Conservation (phyloP, 2,888 invertebrate genomes). For the Amphipoea lucens region DNA sequence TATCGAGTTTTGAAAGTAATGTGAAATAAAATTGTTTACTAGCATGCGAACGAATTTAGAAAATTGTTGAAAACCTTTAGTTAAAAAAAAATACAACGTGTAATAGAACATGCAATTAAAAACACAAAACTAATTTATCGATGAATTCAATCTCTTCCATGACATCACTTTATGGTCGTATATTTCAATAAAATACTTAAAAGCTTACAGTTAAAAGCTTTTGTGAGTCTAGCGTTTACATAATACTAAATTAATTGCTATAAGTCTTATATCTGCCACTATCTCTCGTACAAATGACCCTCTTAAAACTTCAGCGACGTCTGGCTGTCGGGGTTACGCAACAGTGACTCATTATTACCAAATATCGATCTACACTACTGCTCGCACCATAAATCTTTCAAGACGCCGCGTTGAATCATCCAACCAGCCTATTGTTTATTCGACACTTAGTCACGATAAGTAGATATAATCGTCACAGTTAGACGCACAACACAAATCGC, state of each 20-base stretch:
- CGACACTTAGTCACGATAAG: conserved; percentile 74
- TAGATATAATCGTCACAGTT: conserved; percentile 55
- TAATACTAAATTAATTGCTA: conserved; percentile 73
- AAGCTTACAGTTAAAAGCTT: conserved; percentile 36
- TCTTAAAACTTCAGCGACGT: conserved; percentile 71
- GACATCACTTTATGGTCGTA: conserved; percentile 21
- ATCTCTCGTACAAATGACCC: conserved; percentile 68
- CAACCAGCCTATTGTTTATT: conserved; percentile 73
- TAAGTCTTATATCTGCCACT: conserved; percentile 69
- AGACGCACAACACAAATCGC: conserved; percentile 64
- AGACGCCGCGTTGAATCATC: conserved; percentile 76
- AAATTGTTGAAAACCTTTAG: conserved; percentile 25
- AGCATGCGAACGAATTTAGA: conserved; percentile 40
- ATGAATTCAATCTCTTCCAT: conserved; percentile 12
- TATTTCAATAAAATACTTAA: conserved; percentile 39
- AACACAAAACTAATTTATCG: conserved; percentile 9
- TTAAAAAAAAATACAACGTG: not conserved
- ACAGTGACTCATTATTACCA: conserved; percentile 80
- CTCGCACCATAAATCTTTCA: conserved; percentile 68
- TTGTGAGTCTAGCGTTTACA: conserved; percentile 67
- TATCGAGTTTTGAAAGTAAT: conserved; percentile 55
- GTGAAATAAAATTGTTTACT: conserved; percentile 53
- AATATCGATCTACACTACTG: conserved; percentile 73
- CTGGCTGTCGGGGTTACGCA: conserved; percentile 76
- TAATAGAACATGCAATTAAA: conserved; percentile 4